Percentiles rank a stretch among this genome's conserved stretches.
Conservation (phyloP, 2,888 invertebrate species). For the Herminia tarsipennalis region DNA sequence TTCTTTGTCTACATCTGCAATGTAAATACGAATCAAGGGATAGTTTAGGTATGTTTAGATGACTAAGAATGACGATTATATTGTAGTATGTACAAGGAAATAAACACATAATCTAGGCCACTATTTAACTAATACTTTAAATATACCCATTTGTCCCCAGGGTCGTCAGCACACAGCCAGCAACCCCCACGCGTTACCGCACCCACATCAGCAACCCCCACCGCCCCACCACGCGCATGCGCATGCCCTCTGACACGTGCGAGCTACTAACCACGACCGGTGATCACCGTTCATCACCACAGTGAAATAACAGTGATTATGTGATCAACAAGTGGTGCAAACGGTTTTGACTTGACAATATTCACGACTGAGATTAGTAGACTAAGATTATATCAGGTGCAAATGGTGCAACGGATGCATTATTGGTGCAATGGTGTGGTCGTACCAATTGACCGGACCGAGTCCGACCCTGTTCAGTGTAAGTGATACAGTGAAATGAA, state of each 20-base stretch:
- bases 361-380: slow-evolving; percentile 45
- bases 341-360: slow-evolving; percentile 25
- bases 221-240: slow-evolving; percentile 75
- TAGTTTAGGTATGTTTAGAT: too few species aligned
- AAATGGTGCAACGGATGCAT: neutral
- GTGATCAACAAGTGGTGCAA: slow-evolving; percentile 1
- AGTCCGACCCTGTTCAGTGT: slow-evolving; percentile 13
- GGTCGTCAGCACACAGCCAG: slow-evolving; percentile 77
- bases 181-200: slow-evolving; percentile 64
- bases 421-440: neutral
- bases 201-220: slow-evolving; percentile 65
- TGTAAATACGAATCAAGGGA: too few species aligned
- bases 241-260: slow-evolving; percentile 74
- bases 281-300: slow-evolving; percentile 30
- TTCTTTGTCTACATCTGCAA: neutral
- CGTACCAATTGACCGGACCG: too few species aligned
- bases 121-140: too few species aligned
- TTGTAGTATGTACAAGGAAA: too few species aligned
- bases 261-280: slow-evolving; percentile 48
- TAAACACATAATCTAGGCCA: too few species aligned
- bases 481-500: slow-evolving; percentile 15
- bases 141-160: slow-evolving; percentile 43
- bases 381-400: slow-evolving; percentile 14
- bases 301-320: slow-evolving; percentile 9
- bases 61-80: too few species aligned